Evolutionary conservation across 2,888 invertebrate genomes (phyloP).

Genomic region (Eumerus sabulonum): DNA sequence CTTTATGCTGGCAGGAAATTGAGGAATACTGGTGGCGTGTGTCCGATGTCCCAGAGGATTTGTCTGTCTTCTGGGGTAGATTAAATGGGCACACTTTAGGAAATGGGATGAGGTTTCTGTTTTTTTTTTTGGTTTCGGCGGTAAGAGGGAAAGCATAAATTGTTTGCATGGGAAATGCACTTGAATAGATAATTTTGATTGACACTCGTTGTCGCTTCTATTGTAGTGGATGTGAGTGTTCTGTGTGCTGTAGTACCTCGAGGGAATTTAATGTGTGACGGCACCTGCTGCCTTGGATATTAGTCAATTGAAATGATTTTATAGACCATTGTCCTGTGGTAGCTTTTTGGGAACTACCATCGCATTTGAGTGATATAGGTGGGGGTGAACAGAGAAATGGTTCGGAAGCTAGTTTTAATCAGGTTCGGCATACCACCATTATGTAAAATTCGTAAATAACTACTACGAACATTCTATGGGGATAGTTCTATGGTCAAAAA

Average conservation of each 20-base stretch:
- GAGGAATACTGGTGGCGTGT: conserved; percentile 40
- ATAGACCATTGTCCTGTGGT: conserved; percentile 37
- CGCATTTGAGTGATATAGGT: neutral
- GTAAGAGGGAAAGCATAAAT: conserved; percentile 20
- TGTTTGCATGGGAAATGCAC: conserved; percentile 61
- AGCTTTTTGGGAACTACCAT: conserved; percentile 13
- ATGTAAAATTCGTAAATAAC: too few relatives aligned
- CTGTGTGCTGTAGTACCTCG: conserved; percentile 36
- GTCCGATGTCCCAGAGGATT: conserved; percentile 50
- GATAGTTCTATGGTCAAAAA: too few relatives aligned
- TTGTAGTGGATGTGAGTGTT: conserved; percentile 8
- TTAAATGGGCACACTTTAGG: conserved; percentile 47
- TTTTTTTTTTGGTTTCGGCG: neutral
- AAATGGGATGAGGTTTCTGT: conserved; percentile 22
- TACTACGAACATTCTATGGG: too few relatives aligned
- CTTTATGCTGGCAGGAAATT: conserved; percentile 45
- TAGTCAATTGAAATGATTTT: conserved; percentile 56
- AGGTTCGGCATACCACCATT: too few relatives aligned
- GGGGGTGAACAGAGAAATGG: neutral
- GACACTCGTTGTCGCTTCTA: conserved; percentile 57
- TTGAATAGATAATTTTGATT: conserved; percentile 55
- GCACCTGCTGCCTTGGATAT: conserved; percentile 52
- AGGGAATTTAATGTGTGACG: conserved; percentile 42
- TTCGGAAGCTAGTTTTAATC: too few relatives aligned
- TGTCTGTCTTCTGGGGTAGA: conserved; percentile 40